A percentile compares a stretch with the other conserved stretches of the same genome.
These are phyloP conservation scores for Apis cerana DNA, from an alignment of 1,140 invertebrate species.

Conservation along the genomic window DNA sequence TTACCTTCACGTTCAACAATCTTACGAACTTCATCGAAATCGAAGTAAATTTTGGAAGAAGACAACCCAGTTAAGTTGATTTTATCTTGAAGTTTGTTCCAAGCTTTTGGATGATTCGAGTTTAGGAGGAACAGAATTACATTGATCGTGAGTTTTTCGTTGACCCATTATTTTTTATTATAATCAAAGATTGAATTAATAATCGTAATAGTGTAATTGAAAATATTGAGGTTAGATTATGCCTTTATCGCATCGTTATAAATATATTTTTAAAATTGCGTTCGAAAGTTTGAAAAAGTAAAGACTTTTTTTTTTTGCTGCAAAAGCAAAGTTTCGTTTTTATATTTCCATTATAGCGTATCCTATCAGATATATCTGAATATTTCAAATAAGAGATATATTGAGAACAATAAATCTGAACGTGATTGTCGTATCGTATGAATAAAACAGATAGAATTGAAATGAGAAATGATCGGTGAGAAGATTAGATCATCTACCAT, in stretches of 20 bases:
- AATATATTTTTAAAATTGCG: no score
- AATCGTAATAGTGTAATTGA: no score
- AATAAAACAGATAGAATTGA: slow-evolving; percentile 13
- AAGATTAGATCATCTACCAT: slow-evolving; percentile 1
- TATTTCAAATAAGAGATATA: slow-evolving; percentile 17
- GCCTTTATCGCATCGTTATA: not conserved
- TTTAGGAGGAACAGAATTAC: not conserved
- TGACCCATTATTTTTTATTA: no score
- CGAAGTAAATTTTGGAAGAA: not conserved
- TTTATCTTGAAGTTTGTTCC: not conserved
- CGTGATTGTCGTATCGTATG: not conserved
- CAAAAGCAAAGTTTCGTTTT: no score
- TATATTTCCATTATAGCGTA: not conserved
- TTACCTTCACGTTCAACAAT: not conserved
- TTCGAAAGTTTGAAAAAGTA: not conserved
- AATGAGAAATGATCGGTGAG: not conserved
- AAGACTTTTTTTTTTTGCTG: not conserved
- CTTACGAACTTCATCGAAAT: not conserved
- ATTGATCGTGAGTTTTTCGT: no score
- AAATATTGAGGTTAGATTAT: not conserved
- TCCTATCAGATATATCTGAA: not conserved
- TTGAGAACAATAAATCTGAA: not conserved
- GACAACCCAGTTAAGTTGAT: not conserved
- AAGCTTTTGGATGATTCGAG: not conserved
- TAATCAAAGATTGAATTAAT: no score